phyloP scores from a whole-genome alignment of 2,797 vertebrate species.

The Pagetopsis macropterus region DNA sequence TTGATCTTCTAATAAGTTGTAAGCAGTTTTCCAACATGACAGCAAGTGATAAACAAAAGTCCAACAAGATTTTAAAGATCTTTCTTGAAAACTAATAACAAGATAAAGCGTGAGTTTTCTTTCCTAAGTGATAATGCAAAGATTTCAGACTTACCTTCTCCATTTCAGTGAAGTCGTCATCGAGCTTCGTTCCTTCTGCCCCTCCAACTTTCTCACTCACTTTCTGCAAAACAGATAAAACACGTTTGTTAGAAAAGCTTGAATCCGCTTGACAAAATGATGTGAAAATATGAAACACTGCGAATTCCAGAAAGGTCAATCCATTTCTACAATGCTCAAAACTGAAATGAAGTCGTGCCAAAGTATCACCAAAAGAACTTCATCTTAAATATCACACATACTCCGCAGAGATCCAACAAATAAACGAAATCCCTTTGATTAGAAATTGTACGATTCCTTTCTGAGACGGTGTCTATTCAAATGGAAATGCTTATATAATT shows the following conservation, averaged over 20 bases:
- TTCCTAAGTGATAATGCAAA: not conserved
- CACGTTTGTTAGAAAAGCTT: not conserved
- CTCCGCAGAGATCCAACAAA: not conserved
- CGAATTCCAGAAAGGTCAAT: not conserved
- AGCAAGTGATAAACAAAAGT: not conserved
- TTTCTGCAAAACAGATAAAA: conserved; percentile 85
- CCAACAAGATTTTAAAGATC: not conserved
- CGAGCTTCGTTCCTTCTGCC: conserved; percentile 94
- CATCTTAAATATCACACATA: not conserved
- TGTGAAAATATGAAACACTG: too few species aligned
- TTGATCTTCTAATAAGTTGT: not conserved
- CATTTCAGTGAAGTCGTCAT: conserved; percentile 95
- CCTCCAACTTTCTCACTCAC: conserved; percentile 97
- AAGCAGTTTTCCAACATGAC: not conserved
- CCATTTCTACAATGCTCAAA: not conserved
- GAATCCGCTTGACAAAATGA: not conserved
- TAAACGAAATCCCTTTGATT: not conserved
- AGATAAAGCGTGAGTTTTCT: not conserved
- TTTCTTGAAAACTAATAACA: not conserved
- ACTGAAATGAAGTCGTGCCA: not conserved
- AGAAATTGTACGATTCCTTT: not conserved
- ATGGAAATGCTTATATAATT: not conserved
- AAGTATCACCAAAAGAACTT: too few species aligned
- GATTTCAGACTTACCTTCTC: conserved; percentile 86
- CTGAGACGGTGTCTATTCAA: not conserved